A percentile compares a stretch with the other conserved stretches of the same genome.
Evolutionary conservation across 2,113 vertebrate species (phyloP).

Genomic region (Psittacus erithacus): DNA sequence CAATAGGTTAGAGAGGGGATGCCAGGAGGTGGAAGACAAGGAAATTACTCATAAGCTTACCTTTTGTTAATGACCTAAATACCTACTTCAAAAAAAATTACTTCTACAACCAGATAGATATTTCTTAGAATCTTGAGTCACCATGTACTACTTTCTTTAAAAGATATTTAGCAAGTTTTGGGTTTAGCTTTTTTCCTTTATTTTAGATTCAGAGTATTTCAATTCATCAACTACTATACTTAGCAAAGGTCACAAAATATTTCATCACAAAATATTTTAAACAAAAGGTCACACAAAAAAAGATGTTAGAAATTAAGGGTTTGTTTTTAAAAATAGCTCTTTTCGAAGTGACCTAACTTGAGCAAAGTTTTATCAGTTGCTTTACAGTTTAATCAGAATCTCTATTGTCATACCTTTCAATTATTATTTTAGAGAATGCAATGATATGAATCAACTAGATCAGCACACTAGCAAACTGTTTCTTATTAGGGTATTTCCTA

Average conservation of each 20-base stretch:
- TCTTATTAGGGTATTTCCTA: conserved; percentile 60
- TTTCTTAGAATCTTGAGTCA: neutral
- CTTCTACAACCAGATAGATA: neutral
- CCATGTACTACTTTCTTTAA: neutral
- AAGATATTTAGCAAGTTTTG: neutral
- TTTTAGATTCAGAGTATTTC: neutral
- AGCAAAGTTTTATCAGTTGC: neutral
- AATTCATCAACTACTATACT: neutral
- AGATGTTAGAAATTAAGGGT: neutral
- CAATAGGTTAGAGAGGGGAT: neutral
- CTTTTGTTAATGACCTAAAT: neutral
- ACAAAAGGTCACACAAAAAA: neutral
- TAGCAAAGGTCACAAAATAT: neutral
- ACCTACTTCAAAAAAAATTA: neutral
- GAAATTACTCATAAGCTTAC: neutral
- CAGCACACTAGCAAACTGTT: neutral
- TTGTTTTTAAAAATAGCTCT: neutral
- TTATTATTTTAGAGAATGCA: conserved; percentile 23
- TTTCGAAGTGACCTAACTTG: neutral
- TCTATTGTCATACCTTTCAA: conserved; percentile 46
- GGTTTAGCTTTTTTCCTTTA: neutral
- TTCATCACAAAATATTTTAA: neutral
- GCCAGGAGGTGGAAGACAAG: neutral
- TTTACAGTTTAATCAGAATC: neutral
- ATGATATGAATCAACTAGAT: conserved; percentile 48